Evolutionary conservation across 2,888 invertebrate genomes (phyloP), one percentile per base, ranked within the genome.

Genomic region (Nymphalis polychloros): DNA sequence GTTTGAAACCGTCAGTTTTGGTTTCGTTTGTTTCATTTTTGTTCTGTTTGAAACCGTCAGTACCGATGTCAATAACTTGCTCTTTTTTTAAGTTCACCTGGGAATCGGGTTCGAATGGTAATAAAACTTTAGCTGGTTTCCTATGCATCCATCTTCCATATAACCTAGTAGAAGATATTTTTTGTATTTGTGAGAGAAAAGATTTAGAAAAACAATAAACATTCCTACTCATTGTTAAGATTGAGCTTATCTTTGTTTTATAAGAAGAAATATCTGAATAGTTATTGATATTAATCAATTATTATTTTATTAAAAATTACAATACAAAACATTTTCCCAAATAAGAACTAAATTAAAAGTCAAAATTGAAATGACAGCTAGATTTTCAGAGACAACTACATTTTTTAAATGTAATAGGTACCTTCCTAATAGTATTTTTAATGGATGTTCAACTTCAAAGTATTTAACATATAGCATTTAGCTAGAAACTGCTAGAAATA

Each of bases 71-170:
- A 50, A 93, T 92, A 2, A 93, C 72, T 69, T 86, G 88, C 75
- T 93, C 92, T 73, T 87, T 84, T 78, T 86, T 91, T 6, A 92
- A 79, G 65, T 69, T 78, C 16, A 76, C 75, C 72, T 86, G 82
- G 3, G 80, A 72, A 48, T 81, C 80, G 16, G 82, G 77, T 73
- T 86, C 85, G 72, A 93, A 92, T 19, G 94, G 92, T 63, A 94
- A 85, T 46, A 93, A 76, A 53, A 94, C 92, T 76, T 89, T 92
- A 35, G 83, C 81, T 27, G 94, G 94, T 67, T 79, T 86, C 66
- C 95, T 93, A 76, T 93, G 92, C 70, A 83, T 73, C 93, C 94
- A 94, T 76, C 93, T 88, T 17, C 84, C 79, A 72, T 90, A 90
- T 77, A 81, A 84, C 79, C 88, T 85, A 67, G 78, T 75, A n/a